Conservation (phyloP, 2,113 vertebrate species). For the Falcunculus frontatus region DNA sequence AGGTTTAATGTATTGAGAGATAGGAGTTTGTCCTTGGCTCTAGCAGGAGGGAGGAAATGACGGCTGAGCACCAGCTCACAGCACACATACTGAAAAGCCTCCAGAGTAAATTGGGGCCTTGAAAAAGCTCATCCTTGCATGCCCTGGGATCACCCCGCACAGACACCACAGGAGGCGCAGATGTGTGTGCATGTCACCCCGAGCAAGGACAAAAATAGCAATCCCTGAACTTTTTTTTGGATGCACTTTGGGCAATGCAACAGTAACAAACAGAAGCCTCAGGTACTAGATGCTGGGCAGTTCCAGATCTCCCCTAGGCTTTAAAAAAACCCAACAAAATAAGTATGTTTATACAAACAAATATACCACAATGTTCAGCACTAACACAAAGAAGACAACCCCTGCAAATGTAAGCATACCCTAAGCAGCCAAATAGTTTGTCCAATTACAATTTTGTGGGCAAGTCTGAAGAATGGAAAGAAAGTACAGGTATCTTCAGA, state of each 20-base stretch:
- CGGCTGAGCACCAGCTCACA: background rate
- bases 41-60: constrained; percentile 22
- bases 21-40: constrained; percentile 17
- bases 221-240: background rate
- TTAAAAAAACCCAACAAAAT: background rate
- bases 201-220: background rate
- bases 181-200: background rate
- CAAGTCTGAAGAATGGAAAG: background rate
- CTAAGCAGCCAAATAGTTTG: background rate
- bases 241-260: background rate
- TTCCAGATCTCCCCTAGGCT: background rate
- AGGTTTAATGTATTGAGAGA: constrained; percentile 17
- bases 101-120: background rate
- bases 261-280: background rate
- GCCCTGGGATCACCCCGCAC: background rate
- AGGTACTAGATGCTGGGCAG: background rate
- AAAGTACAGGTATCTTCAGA: background rate
- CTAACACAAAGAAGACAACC: background rate
- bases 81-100: background rate
- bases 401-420: background rate
- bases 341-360: background rate
- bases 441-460: background rate
- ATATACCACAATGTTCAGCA: background rate
- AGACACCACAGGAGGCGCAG: background rate
- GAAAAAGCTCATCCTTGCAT: background rate